Evolutionary conservation across 2,888 invertebrate species (phyloP).

Genomic region (Drosophila niveifrons): DNA sequence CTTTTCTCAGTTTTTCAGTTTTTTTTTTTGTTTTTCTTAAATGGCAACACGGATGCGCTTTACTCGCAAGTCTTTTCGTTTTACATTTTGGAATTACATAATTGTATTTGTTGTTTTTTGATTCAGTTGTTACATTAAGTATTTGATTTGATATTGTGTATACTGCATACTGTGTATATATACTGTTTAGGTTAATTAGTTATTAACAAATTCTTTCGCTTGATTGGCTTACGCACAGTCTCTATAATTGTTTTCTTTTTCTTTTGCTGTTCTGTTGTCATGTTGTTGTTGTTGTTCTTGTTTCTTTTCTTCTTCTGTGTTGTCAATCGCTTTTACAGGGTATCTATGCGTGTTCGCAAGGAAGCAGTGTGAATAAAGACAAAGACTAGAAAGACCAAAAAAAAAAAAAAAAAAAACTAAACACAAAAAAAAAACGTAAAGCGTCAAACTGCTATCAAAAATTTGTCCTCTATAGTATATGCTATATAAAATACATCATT

Average conservation of each 20-base stretch:
- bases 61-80: conserved; percentile 77
- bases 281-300: conserved; percentile 9
- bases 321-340: conserved; percentile 20
- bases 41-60: conserved; percentile 66
- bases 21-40: conserved; percentile 11
- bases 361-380: conserved; percentile 42
- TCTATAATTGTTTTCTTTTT: conserved; percentile 17
- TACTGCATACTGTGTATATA: conserved; percentile 17
- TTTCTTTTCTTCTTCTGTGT: not conserved
- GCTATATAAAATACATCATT: conserved; percentile 51
- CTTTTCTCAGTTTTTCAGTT: not conserved
- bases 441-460: conserved; percentile 27
- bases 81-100: conserved; percentile 72
- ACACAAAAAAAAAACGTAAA: conserved; percentile 13
- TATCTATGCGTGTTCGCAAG: conserved; percentile 26
- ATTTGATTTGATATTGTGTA: conserved; percentile 41
- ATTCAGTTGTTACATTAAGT: conserved; percentile 44
- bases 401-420: conserved; percentile 15
- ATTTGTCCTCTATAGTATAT: conserved; percentile 34
- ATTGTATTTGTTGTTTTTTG: conserved; percentile 34
- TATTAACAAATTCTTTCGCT: conserved; percentile 54
- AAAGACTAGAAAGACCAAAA: conserved; percentile 53
- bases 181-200: conserved; percentile 33
- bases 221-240: conserved; percentile 69
- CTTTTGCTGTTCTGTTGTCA: conserved; percentile 15